Conservation (phyloP, 2,797 vertebrate species). For the Lates japonicus region DNA sequence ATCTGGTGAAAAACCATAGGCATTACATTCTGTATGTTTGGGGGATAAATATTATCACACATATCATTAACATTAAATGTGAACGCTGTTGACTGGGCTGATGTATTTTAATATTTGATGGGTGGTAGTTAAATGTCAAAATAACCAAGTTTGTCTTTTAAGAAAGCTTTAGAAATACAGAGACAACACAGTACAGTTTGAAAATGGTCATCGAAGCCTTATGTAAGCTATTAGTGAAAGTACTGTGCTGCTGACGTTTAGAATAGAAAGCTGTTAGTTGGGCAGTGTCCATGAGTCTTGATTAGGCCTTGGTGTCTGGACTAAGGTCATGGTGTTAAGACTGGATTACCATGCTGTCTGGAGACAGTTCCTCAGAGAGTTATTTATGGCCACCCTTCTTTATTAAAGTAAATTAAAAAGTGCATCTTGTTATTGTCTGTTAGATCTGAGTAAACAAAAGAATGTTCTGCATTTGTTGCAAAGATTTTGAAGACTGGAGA, state of each 20-base stretch:
- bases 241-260: conserved; percentile 6
- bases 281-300: conserved; percentile 41
- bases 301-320: conserved; percentile 40
- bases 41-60: not conserved
- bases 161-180: not conserved
- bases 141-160: not conserved
- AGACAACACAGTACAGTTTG: not conserved
- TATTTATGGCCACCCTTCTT: conserved; percentile 66
- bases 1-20: too few species aligned
- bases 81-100: not conserved
- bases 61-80: not conserved
- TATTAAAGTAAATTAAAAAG: conserved; percentile 24
- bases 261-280: conserved; percentile 43
- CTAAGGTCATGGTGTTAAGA: conserved; percentile 69
- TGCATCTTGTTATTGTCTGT: conserved; percentile 10
- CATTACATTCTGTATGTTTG: not conserved
- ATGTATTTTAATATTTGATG: conserved; percentile 12
- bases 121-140: not conserved
- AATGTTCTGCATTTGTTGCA: not conserved
- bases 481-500: not conserved
- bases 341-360: conserved; percentile 75
- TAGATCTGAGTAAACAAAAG: conserved; percentile 10
- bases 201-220: conserved; percentile 14
- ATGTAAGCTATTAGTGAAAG: not conserved
- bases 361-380: conserved; percentile 44